Percentiles rank a stretch among this genome's conserved stretches.
Evolutionary conservation across 2,888 invertebrate species (phyloP).

Genomic region (Cyaniris semiargus): DNA sequence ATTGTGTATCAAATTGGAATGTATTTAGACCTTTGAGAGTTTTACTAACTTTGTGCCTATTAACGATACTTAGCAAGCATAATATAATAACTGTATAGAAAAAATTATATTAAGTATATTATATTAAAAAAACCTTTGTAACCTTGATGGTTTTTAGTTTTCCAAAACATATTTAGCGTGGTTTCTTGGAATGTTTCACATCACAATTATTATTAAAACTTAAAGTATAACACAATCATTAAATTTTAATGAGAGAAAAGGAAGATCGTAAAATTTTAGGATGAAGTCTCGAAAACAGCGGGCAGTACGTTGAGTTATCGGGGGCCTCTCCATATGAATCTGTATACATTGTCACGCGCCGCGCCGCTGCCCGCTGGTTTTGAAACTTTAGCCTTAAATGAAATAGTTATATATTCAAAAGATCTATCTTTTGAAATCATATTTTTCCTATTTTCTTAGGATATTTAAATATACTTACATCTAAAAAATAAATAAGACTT

Average conservation of each 20-base stretch:
- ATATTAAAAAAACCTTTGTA: too few relatives aligned
- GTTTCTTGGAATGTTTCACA: not conserved
- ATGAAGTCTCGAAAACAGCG: too few relatives aligned
- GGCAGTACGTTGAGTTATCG: too few relatives aligned
- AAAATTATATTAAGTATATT: not conserved
- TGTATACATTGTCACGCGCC: too few relatives aligned
- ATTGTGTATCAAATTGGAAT: slow-evolving; percentile 21
- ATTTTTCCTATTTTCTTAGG: not conserved
- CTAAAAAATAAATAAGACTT: slow-evolving; percentile 1
- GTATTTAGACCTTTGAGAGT: not conserved
- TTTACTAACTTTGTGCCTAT: slow-evolving; percentile 7
- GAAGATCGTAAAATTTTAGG: too few relatives aligned
- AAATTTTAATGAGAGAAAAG: too few relatives aligned
- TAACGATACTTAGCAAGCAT: not conserved
- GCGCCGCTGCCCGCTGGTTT: too few relatives aligned
- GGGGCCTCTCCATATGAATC: too few relatives aligned
- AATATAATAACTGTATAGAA: not conserved
- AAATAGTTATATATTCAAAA: not conserved
- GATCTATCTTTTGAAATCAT: not conserved
- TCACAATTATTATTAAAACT: not conserved
- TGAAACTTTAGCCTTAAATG: too few relatives aligned
- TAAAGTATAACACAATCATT: not conserved
- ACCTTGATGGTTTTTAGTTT: not conserved
- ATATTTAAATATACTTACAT: not conserved
- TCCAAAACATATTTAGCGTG: not conserved